These are phyloP conservation scores for Gallinago stenura DNA, from an alignment of 2,797 vertebrate genomes.

Conservation along the genomic window DNA sequence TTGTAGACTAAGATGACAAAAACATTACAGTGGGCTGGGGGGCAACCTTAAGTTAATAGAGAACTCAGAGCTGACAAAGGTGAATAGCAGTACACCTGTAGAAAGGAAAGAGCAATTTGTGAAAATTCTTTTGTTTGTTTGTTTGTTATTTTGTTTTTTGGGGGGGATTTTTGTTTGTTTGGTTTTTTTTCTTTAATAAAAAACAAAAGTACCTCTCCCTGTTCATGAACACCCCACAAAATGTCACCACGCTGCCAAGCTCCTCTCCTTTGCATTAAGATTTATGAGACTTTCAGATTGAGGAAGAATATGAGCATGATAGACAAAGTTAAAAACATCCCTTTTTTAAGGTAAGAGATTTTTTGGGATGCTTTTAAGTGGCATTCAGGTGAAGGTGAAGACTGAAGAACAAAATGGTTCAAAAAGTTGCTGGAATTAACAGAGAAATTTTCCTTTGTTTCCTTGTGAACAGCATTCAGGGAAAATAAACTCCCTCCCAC, in stretches of 20 bases:
- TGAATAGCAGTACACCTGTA: background rate
- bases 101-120: background rate
- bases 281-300: background rate
- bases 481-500: background rate
- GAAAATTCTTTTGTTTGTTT: background rate
- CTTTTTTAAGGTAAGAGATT: background rate
- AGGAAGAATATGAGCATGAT: background rate
- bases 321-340: background rate
- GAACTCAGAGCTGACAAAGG: background rate
- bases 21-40: background rate
- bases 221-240: background rate
- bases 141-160: too few species aligned
- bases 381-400: background rate
- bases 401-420: background rate
- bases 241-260: accelerated
- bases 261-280: background rate
- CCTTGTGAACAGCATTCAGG: background rate
- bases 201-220: background rate
- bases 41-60: background rate
- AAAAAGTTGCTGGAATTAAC: background rate
- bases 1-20: background rate
- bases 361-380: background rate
- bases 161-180: too few species aligned
- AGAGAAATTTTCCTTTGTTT: background rate
- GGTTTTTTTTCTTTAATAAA: background rate